Evolutionary conservation across 2,113 vertebrate genomes (phyloP), one percentile per base, ranked within the genome.

Genomic region (Gymnorhina tibicen): DNA sequence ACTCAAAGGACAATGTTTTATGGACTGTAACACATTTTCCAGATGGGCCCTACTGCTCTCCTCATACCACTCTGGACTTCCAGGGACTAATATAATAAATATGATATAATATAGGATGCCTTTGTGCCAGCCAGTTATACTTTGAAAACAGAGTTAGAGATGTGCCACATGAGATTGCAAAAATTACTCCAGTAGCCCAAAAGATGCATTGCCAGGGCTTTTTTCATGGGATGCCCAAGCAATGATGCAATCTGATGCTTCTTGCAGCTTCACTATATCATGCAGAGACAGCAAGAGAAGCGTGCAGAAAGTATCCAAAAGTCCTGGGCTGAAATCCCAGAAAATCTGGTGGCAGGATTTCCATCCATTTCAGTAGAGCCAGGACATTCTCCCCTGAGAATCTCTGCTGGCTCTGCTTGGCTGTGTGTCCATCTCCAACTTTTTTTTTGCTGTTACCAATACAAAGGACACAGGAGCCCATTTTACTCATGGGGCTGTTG

Each of bases 271-370:
- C 55, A 52, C 33, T 88, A 13, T 74, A 42, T 91, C 78, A 77
- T 1, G 2, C 52, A 60, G 55, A 76, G 81, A 62, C 55, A 86
- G 80, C 24, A 46, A 64, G 23, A 92, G 44, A 88, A 85, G 26
- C 78, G 69, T 64, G 33, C 69, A 91, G 58, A 77, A 92, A 91
- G 44, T 46, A 66, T 96, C 76, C 93, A 86, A 74, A 93, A 94
- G 63, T 85, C 82, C 88, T 91, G 92, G 96, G 92, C 87, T 94
- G 76, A 94, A 94, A 91, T 95, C 92, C 93, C 83, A 86, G 92
- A 70, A 74, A 96, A 95, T 70, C 76, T 8, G 1, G 85, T 69
- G 86, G 83, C 83, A 93, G 84, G 66, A 79, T 94, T 95, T 90
- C 64, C 76, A 92, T 72, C 62, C 68, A 46, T 81, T 91, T 94